Percentiles rank a stretch among this genome's conserved stretches.
phyloP scores from a whole-genome alignment of 2,797 vertebrate genomes.

The Dipus sagitta region DNA sequence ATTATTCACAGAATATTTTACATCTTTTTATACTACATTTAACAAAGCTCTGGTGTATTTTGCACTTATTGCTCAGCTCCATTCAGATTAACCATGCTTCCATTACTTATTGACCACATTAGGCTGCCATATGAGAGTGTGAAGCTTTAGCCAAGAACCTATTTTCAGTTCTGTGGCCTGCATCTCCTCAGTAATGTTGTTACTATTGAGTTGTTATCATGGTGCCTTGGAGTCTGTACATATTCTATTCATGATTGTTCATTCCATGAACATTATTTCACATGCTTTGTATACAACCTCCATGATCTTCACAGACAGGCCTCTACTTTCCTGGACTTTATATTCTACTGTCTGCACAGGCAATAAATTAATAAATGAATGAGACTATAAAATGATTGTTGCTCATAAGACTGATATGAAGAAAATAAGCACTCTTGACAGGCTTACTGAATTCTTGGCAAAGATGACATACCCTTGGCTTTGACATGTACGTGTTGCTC shows the following conservation, averaged over 20 bases:
- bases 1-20: background rate
- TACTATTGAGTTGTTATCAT: background rate
- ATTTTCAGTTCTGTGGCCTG: background rate
- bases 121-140: background rate
- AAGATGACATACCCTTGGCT: background rate
- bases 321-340: background rate
- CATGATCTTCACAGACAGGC: background rate
- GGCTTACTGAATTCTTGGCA: background rate
- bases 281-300: background rate
- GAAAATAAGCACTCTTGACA: slow-evolving; percentile 29
- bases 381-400: background rate
- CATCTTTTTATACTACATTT: background rate
- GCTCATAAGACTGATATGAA: background rate
- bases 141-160: background rate
- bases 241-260: background rate
- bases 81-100: background rate
- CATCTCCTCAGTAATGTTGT: background rate
- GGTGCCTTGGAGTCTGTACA: background rate
- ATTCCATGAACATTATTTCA: background rate
- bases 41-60: background rate
- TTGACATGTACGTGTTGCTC: background rate
- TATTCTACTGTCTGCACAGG: slow-evolving; percentile 23
- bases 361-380: background rate
- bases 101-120: background rate
- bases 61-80: background rate